A percentile compares a stretch with the other conserved stretches of the same genome.
Evolutionary conservation across 2,113 vertebrate genomes (phyloP).

Genomic region (Carassius gibelio): DNA sequence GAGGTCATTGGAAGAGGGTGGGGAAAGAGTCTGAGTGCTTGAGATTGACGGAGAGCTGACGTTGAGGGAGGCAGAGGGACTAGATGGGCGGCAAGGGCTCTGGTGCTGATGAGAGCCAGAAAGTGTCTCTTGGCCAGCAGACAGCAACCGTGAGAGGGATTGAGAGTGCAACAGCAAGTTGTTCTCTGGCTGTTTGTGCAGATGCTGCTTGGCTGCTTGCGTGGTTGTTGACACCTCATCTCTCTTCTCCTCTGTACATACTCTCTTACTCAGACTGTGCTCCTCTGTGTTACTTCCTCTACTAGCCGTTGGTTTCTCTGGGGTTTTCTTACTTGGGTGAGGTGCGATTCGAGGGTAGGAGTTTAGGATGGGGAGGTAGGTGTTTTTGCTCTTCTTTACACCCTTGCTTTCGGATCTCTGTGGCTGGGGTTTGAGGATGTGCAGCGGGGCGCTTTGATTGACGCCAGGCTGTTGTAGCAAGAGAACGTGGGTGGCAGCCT

Average conservation of each 20-base stretch:
- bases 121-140: slow-evolving; percentile 1
- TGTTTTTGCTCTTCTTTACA: slow-evolving; percentile 56
- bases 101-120: slow-evolving; percentile 13
- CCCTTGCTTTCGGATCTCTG: slow-evolving; percentile 30
- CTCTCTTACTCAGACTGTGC: slow-evolving; percentile 68
- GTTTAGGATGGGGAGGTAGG: slow-evolving; percentile 70
- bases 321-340: slow-evolving; percentile 67
- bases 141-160: slow-evolving; percentile 21
- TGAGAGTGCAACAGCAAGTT: neutral
- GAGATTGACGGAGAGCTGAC: slow-evolving; percentile 53
- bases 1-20: slow-evolving; percentile 30
- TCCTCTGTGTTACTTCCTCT: slow-evolving; percentile 41
- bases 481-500: slow-evolving; percentile 59
- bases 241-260: slow-evolving; percentile 62
- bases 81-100: slow-evolving; percentile 30
- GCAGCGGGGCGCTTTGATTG: slow-evolving; percentile 19
- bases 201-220: slow-evolving; percentile 47
- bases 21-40: slow-evolving; percentile 42
- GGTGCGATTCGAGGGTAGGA: slow-evolving; percentile 74
- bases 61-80: slow-evolving; percentile 41
- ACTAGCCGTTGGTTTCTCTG: slow-evolving; percentile 51
- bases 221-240: slow-evolving; percentile 43
- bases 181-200: slow-evolving; percentile 56
- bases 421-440: slow-evolving; percentile 50
- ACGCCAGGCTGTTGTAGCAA: slow-evolving; percentile 65